These are phyloP conservation scores for Lasioglossum calceatum DNA, from an alignment of 2,888 invertebrate genomes.

Conservation along the genomic window DNA sequence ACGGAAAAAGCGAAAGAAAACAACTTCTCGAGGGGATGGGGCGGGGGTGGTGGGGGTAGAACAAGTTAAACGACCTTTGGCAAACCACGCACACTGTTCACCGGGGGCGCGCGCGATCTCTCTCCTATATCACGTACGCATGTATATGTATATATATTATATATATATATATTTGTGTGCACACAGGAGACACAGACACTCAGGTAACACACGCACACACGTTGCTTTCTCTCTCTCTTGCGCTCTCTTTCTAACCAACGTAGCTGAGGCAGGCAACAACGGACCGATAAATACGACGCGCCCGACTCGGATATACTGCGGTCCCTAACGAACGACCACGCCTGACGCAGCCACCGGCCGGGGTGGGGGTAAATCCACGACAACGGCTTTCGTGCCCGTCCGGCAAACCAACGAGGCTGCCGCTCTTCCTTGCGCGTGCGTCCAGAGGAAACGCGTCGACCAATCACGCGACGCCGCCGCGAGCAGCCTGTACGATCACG, in stretches of 20 bases:
- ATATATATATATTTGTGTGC: background rate
- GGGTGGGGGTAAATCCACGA: constrained; percentile 46
- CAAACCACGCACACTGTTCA: constrained; percentile 42
- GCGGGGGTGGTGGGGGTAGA: background rate
- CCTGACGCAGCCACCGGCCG: constrained; percentile 80
- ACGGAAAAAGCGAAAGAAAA: constrained; percentile 10
- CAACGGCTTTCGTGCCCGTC: constrained; percentile 20
- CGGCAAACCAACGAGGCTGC: constrained; percentile 38
- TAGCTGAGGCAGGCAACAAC: constrained; percentile 11
- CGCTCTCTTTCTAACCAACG: background rate
- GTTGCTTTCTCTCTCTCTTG: background rate
- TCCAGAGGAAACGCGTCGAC: constrained; percentile 2
- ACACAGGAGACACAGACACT: background rate
- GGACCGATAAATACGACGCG: constrained; percentile 43
- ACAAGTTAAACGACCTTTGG: constrained; percentile 58
- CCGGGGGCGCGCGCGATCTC: constrained; percentile 1
- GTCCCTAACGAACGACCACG: constrained; percentile 75
- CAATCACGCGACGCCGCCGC: constrained; percentile 23
- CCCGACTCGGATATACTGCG: constrained; percentile 65
- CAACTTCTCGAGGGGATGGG: constrained; percentile 1
- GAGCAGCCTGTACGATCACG: constrained; percentile 33
- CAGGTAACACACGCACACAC: background rate
- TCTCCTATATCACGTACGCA: background rate
- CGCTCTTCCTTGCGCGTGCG: constrained; percentile 46
- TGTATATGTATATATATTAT: background rate